phyloP scores from a whole-genome alignment of 1,140 invertebrate species.

The Lasioglossum baleicum region DNA sequence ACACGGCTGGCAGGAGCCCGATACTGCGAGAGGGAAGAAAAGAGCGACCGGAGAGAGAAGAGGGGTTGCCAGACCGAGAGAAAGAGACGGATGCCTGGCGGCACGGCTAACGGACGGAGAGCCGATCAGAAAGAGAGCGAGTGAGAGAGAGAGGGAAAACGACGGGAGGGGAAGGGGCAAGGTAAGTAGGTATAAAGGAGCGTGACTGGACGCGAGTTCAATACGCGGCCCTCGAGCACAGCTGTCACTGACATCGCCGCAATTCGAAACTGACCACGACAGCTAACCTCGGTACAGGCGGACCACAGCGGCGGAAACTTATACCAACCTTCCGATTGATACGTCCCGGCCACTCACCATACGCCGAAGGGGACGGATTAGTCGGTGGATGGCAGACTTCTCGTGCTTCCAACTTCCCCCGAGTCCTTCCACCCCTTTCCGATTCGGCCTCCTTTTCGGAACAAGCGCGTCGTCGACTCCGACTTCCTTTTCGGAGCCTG shows the following conservation, averaged over 20 bases:
- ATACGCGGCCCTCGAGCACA: constrained; percentile 77
- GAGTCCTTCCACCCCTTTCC: neutral
- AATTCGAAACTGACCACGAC: constrained; percentile 80
- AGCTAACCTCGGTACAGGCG: constrained; percentile 71
- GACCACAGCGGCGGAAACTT: constrained; percentile 78
- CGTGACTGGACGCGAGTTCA: constrained; percentile 77
- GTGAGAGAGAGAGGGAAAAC: constrained; percentile 28
- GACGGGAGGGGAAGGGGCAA: constrained; percentile 44
- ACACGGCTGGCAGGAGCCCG: constrained; percentile 4
- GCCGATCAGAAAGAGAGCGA: constrained; percentile 16
- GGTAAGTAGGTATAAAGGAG: constrained; percentile 79
- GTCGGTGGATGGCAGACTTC: constrained; percentile 55
- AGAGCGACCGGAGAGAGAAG: neutral
- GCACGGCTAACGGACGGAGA: constrained; percentile 14
- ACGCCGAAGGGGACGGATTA: constrained; percentile 77
- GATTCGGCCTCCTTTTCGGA: neutral
- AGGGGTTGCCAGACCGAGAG: neutral
- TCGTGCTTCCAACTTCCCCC: neutral
- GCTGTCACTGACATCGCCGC: constrained; percentile 78
- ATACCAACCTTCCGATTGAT: constrained; percentile 79
- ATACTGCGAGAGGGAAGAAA: neutral
- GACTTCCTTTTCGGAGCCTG: neutral
- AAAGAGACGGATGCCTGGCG: constrained; percentile 46
- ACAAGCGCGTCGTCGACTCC: neutral
- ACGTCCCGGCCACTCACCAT: constrained; percentile 78